phyloP scores from a whole-genome alignment of 1,140 invertebrate species.

The Ips nitidus region DNA sequence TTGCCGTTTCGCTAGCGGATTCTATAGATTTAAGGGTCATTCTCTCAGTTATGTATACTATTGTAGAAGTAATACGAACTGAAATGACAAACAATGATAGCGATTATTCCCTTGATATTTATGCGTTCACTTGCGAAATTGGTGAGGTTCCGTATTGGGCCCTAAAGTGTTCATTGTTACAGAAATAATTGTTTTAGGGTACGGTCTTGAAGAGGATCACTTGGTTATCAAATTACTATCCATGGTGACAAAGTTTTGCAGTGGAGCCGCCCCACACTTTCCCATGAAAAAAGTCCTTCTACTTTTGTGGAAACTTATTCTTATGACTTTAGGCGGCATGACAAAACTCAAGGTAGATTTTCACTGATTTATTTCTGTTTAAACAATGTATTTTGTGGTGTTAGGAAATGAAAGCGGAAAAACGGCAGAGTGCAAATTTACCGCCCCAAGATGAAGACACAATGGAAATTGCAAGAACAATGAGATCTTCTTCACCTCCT shows the following conservation, averaged over 20 bases:
- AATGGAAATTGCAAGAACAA: slow-evolving; percentile 86
- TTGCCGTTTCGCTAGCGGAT: slow-evolving; percentile 87
- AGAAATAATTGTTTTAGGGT: slow-evolving; percentile 25
- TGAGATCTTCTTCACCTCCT: slow-evolving; percentile 94
- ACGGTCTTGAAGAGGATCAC: slow-evolving; percentile 71
- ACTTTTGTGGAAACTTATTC: slow-evolving; percentile 93
- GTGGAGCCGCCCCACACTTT: slow-evolving; percentile 91
- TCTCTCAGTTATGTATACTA: slow-evolving; percentile 90
- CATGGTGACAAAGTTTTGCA: slow-evolving; percentile 95
- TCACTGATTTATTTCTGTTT: slow-evolving; percentile 55
- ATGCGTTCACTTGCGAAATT: slow-evolving; percentile 77
- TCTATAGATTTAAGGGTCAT: slow-evolving; percentile 90
- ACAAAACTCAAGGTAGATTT: slow-evolving; percentile 73
- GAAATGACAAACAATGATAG: slow-evolving; percentile 63
- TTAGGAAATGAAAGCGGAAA: slow-evolving; percentile 44
- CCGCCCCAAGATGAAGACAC: slow-evolving; percentile 86
- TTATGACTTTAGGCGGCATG: slow-evolving; percentile 88
- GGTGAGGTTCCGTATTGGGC: slow-evolving; percentile 54
- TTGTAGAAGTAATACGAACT: slow-evolving; percentile 86
- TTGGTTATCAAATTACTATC: slow-evolving; percentile 85
- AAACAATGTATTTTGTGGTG: slow-evolving; percentile 75
- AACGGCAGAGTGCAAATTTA: slow-evolving; percentile 72
- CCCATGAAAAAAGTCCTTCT: slow-evolving; percentile 97
- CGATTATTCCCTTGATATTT: slow-evolving; percentile 60
- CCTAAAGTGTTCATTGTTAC: neutral